phyloP scores from a whole-genome alignment of 2,888 invertebrate genomes.

The Drosophila austrosaltans region DNA sequence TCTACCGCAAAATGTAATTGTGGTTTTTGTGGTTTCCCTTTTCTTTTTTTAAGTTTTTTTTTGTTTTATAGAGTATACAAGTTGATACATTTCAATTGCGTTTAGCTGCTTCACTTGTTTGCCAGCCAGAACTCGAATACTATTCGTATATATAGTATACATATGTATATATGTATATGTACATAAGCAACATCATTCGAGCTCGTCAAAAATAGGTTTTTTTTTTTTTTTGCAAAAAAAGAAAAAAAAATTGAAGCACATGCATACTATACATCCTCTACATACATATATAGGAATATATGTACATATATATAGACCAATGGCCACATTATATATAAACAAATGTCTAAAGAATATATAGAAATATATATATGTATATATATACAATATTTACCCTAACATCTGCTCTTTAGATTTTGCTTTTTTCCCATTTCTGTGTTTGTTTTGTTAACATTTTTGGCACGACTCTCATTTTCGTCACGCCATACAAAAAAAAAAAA shows the following conservation, averaged over 20 bases:
- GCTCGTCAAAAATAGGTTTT: slow-evolving; percentile 65
- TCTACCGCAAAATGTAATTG: neutral
- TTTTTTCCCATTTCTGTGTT: slow-evolving; percentile 19
- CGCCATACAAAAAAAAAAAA: slow-evolving; percentile 14
- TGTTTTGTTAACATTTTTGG: slow-evolving; percentile 50
- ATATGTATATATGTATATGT: too few relatives aligned
- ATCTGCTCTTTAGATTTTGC: slow-evolving; percentile 34
- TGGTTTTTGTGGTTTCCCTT: neutral
- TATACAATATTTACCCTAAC: slow-evolving; percentile 32
- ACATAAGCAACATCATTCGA: slow-evolving; percentile 44
- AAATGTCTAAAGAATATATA: slow-evolving; percentile 7
- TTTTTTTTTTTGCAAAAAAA: slow-evolving; percentile 17
- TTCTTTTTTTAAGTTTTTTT: neutral
- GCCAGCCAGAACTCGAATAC: too few relatives aligned
- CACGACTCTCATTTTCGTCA: slow-evolving; percentile 50
- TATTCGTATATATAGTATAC: too few relatives aligned
- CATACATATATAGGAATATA: neutral
- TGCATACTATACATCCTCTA: slow-evolving; percentile 17
- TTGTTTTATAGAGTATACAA: slow-evolving; percentile 1
- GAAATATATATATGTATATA: neutral
- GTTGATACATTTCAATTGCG: neutral
- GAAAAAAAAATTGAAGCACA: slow-evolving; percentile 25
- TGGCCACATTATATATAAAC: neutral
- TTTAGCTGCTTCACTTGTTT: neutral
- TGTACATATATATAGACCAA: neutral